Conservation (phyloP, 2,113 vertebrate genomes). For the Theristicus caerulescens region DNA sequence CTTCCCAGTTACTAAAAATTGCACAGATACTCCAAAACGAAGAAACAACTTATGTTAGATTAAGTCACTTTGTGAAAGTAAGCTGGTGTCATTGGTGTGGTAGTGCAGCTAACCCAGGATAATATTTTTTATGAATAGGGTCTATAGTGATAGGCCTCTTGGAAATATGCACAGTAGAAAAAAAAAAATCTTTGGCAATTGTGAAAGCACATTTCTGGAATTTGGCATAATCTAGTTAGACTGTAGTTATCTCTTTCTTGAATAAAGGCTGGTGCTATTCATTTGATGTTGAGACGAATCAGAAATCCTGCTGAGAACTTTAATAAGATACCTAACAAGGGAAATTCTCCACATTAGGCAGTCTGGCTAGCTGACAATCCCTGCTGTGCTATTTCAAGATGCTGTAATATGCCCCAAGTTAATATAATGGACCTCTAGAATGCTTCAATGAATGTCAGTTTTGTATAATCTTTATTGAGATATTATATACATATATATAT, state of each 20-base stretch:
- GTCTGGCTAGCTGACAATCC: conserved; percentile 45
- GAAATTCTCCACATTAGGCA: conserved; percentile 50
- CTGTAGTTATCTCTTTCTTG: conserved; percentile 14
- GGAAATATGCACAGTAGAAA: not conserved
- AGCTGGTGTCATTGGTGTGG: not conserved
- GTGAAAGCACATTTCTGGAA: conserved; percentile 10
- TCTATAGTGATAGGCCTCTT: not conserved
- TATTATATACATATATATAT: not conserved
- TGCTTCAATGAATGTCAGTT: not conserved
- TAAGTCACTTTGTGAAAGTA: conserved; percentile 26
- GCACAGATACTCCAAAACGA: not conserved
- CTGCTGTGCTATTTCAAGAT: conserved; percentile 41
- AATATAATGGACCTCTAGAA: not conserved
- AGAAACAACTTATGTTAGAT: not conserved
- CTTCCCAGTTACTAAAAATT: not conserved
- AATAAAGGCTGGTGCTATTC: conserved; percentile 33
- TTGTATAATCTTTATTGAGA: not conserved
- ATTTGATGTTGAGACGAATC: conserved; percentile 34
- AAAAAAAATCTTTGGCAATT: not conserved
- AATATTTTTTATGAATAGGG: not conserved
- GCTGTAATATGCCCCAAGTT: conserved; percentile 19
- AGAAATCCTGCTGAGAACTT: conserved; percentile 51
- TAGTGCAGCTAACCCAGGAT: not conserved
- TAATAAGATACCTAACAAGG: conserved; percentile 64
- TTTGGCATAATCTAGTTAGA: conserved; percentile 25